A percentile compares a stretch with the other conserved stretches of the same genome.
These are phyloP conservation scores for Hirundo rustica DNA, from an alignment of 2,797 vertebrate species.

Conservation along the genomic window DNA sequence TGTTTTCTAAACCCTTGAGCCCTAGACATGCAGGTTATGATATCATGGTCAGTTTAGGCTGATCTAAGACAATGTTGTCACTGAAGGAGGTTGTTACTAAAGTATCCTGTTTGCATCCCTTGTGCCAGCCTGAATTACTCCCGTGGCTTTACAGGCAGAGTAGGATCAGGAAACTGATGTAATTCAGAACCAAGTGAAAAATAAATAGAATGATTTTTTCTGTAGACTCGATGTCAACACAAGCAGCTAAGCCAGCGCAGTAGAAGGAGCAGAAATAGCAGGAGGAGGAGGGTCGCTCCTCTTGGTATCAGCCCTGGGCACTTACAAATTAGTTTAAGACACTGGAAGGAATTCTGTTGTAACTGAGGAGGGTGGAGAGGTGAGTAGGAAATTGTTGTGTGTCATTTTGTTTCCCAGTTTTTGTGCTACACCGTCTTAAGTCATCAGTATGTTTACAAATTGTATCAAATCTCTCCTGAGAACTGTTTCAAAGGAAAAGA, in stretches of 20 bases:
- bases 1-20: background rate
- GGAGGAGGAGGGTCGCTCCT: background rate
- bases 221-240: background rate
- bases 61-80: background rate
- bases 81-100: background rate
- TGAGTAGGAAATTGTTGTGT: background rate
- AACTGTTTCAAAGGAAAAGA: background rate
- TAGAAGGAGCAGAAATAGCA: background rate
- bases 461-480: background rate
- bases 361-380: background rate
- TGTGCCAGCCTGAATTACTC: background rate
- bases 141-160: background rate
- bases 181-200: background rate
- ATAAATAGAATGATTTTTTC: background rate
- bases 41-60: background rate
- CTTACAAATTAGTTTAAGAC: background rate
- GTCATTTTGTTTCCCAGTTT: background rate
- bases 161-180: constrained; percentile 38
- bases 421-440: background rate
- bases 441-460: background rate
- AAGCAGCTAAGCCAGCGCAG: background rate
- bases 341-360: background rate
- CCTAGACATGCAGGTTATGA: background rate
- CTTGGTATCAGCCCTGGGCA: background rate
- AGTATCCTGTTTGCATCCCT: constrained; percentile 19